Evolutionary conservation across 2,113 vertebrate species (phyloP).

Genomic region (Hemibagrus wyckioides): DNA sequence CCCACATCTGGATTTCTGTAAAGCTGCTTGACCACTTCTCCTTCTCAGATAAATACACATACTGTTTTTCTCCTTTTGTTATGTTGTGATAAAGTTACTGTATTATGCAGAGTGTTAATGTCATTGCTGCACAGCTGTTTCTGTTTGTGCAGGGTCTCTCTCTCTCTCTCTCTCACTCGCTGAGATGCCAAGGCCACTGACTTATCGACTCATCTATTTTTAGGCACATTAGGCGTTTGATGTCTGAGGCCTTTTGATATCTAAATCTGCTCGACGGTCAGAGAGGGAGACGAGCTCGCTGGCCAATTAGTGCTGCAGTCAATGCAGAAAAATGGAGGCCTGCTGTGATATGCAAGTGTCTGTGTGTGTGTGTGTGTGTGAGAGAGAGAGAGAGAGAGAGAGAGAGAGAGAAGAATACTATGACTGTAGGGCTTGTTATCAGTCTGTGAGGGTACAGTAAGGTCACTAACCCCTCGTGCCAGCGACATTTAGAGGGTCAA

Average conservation of each 20-base stretch:
- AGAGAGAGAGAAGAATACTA: background rate
- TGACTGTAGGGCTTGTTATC: background rate
- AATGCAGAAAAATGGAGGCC: slow-evolving; percentile 18
- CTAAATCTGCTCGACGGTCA: slow-evolving; percentile 35
- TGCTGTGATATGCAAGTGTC: background rate
- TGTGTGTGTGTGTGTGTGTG: slow-evolving; percentile 16
- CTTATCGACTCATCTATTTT: slow-evolving; percentile 45
- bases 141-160: background rate
- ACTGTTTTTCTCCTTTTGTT: background rate
- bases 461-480: slow-evolving; percentile 29
- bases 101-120: slow-evolving; percentile 18
- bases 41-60: background rate
- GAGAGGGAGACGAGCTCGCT: slow-evolving; percentile 9
- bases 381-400: background rate
- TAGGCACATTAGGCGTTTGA: slow-evolving; percentile 41
- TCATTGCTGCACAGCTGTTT: background rate
- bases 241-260: slow-evolving; percentile 43
- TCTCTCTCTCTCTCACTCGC: slow-evolving; percentile 9
- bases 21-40: background rate
- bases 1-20: background rate
- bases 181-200: slow-evolving; percentile 26
- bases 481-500: slow-evolving; percentile 46
- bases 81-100: background rate
- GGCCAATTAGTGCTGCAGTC: slow-evolving; percentile 38
- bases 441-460: slow-evolving; percentile 25